Percentiles rank a stretch among this genome's conserved stretches.
phyloP scores from a whole-genome alignment of 1,140 invertebrate species.

The Drosophila subobscura region DNA sequence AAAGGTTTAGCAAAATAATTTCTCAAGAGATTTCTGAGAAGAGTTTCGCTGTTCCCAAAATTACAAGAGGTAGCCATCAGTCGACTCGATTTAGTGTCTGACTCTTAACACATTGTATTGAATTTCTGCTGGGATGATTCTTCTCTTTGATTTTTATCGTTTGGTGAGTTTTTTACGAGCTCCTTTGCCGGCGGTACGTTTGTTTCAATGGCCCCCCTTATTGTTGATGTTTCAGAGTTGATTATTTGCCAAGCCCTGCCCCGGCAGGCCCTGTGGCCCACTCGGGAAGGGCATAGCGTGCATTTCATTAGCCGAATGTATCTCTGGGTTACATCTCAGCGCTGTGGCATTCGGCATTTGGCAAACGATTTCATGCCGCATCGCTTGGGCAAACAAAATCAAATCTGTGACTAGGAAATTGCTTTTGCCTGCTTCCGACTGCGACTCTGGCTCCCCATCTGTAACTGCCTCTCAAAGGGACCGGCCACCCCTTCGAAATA shows the following conservation, averaged over 20 bases:
- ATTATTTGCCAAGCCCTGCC: slow-evolving; percentile 51
- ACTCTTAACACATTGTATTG: slow-evolving; percentile 9
- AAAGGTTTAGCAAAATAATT: neutral
- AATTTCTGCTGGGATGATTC: slow-evolving; percentile 42
- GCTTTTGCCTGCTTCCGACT: slow-evolving; percentile 59
- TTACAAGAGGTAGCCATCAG: neutral
- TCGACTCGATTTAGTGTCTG: neutral
- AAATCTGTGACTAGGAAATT: slow-evolving; percentile 68
- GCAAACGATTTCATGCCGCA: slow-evolving; percentile 45
- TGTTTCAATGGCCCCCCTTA: slow-evolving; percentile 32
- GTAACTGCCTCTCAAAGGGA: slow-evolving; percentile 7
- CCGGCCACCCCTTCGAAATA: slow-evolving; percentile 18
- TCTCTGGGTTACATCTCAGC: slow-evolving; percentile 57
- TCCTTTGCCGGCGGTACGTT: slow-evolving; percentile 9
- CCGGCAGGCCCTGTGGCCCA: neutral
- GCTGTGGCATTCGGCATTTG: slow-evolving; percentile 34
- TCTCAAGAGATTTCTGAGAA: neutral
- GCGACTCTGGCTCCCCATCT: neutral
- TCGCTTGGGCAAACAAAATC: slow-evolving; percentile 62
- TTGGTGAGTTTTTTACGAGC: slow-evolving; percentile 55
- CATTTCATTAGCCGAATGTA: slow-evolving; percentile 76
- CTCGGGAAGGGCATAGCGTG: slow-evolving; percentile 37
- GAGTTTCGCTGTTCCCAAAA: too few relatives aligned
- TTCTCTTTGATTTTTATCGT: slow-evolving; percentile 70
- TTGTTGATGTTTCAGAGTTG: slow-evolving; percentile 51